Base-by-base conservation (phyloP, 2,113 vertebrate genomes). In the Eulemur rufifrons region DNA sequence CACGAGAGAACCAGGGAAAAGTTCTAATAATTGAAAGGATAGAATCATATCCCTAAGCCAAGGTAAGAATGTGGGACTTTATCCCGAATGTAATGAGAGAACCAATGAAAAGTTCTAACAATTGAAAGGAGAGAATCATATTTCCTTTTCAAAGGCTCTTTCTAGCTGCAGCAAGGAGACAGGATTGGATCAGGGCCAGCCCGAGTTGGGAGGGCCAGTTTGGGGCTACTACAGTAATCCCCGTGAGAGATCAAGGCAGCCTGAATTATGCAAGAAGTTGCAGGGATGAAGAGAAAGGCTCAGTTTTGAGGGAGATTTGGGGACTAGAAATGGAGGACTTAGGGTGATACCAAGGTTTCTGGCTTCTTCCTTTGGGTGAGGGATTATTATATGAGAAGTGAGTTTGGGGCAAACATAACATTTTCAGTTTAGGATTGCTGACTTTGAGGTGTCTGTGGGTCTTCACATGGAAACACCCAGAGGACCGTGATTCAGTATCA, bases 371-470 rank as follows among this genome's bases (percentile, higher is more conserved):
- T 52, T 12, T 27, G 21, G 21, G n/a, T 66, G 11, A 89, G 64
- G 2, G 17, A 32, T 61, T 0, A 12, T 0, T 25, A 1, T 12
- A 27, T 50, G 14, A 39, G 29, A 50, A 69, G 14, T 37, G 20
- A 78, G 8, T 6, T 8, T 9, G 12, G 27, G 6, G 45, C 12
- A 88, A 68, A 56, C 27, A 7, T 1, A 21, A 42, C 5, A 25
- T 3, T 39, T 18, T 42, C 42, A 0, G 9, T 2, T 39, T 23
- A 47, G 32, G 11, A 2, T 23, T 37, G 7, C 45, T 88, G 42
- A 68, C 5, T 23, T 17, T 78, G 47, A 59, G 32, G 12, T 50
- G 15, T 61, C 15, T 39, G 27, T 42, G 32, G 14, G 29, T 47
- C 18, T 74, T 32, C 12, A 7, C 32, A 29, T 50, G 42, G 14